These are phyloP conservation scores for Bombyx mandarina DNA, from an alignment of 1,140 invertebrate genomes.

Conservation along the genomic window DNA sequence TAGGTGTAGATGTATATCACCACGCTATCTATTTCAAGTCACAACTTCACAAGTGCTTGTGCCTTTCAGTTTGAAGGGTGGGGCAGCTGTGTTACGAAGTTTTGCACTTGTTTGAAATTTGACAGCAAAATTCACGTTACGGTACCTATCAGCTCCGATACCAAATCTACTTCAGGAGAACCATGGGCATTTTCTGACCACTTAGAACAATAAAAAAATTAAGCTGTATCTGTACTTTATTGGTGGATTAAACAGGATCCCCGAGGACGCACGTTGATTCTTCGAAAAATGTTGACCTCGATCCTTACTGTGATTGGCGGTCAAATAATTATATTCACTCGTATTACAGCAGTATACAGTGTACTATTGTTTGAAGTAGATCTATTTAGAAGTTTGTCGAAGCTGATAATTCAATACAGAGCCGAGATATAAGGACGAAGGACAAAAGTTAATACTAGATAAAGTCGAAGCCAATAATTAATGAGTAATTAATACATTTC, in stretches of 20 bases:
- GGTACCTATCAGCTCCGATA: too few relatives aligned
- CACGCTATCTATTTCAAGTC: too few relatives aligned
- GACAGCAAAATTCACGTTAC: too few relatives aligned
- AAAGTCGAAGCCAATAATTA: not conserved
- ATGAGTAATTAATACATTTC: too few relatives aligned
- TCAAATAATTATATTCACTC: not conserved
- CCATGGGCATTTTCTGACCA: too few relatives aligned
- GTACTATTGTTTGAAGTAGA: not conserved
- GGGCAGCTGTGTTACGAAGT: too few relatives aligned
- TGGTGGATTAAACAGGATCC: constrained; percentile 12
- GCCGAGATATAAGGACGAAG: constrained; percentile 6
- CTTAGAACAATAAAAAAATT: too few relatives aligned
- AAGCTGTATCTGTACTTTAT: constrained; percentile 7
- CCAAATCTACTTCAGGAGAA: too few relatives aligned
- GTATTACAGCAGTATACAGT: not conserved
- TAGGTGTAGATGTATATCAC: too few relatives aligned
- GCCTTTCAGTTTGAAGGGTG: too few relatives aligned
- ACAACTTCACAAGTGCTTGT: too few relatives aligned
- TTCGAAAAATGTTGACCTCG: constrained; percentile 12
- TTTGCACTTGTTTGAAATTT: too few relatives aligned
- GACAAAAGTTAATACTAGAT: constrained; percentile 3
- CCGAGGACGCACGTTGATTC: constrained; percentile 3
- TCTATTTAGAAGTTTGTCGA: not conserved
- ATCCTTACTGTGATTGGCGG: not conserved
- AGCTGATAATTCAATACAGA: not conserved